phyloP scores from a whole-genome alignment of 2,888 invertebrate genomes.

The Melieria omissa region DNA sequence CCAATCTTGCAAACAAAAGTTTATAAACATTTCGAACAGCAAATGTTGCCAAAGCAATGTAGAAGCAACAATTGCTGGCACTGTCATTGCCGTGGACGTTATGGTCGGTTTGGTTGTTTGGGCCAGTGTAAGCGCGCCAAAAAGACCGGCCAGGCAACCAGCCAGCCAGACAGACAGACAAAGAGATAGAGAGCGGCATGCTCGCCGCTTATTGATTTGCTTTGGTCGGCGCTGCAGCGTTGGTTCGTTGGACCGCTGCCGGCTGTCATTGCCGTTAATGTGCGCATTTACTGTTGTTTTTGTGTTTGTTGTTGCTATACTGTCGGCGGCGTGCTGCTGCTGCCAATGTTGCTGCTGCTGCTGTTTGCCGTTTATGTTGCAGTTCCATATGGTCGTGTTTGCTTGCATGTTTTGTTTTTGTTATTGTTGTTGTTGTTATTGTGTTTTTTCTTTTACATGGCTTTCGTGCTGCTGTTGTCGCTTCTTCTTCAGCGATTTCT shows the following conservation, averaged over 20 bases:
- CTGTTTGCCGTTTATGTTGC: slow-evolving; percentile 51
- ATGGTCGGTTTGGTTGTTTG: too few relatives aligned
- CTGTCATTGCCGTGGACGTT: too few relatives aligned
- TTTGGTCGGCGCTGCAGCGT: slow-evolving; percentile 13
- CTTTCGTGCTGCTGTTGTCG: slow-evolving; percentile 35
- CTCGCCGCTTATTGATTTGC: slow-evolving; percentile 7
- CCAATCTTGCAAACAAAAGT: too few relatives aligned
- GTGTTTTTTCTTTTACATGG: slow-evolving; percentile 23
- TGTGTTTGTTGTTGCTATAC: not conserved
- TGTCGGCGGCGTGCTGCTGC: not conserved
- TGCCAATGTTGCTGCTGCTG: slow-evolving; percentile 17
- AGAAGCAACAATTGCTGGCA: too few relatives aligned
- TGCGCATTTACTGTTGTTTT: not conserved
- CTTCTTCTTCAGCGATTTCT: slow-evolving; percentile 23
- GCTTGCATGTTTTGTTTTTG: slow-evolving; percentile 47
- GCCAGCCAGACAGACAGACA: too few relatives aligned
- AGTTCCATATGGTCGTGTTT: slow-evolving; percentile 14
- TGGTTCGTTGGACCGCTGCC: not conserved
- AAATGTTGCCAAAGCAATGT: too few relatives aligned
- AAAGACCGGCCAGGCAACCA: too few relatives aligned
- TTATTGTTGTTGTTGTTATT: slow-evolving; percentile 43
- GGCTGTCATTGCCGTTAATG: slow-evolving; percentile 9
- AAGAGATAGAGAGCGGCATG: not conserved
- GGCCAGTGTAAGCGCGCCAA: too few relatives aligned
- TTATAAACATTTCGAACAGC: too few relatives aligned